Evolutionary conservation across 2,888 invertebrate species (phyloP).

Genomic region (Muschampia staudingeri): DNA sequence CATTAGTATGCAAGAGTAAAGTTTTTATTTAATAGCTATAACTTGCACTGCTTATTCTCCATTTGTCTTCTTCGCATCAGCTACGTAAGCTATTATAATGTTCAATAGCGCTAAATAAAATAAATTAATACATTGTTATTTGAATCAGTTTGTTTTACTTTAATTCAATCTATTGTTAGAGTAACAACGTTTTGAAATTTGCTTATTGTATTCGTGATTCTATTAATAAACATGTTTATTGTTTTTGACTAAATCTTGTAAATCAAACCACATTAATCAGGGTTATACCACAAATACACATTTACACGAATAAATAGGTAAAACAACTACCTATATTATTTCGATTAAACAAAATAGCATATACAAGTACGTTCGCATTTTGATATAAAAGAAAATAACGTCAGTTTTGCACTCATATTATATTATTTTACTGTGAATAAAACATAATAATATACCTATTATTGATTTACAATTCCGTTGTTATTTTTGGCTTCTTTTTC

Average conservation of each 20-base stretch:
- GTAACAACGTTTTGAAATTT: constrained; percentile 52
- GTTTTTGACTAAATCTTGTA: constrained; percentile 8
- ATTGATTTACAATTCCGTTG: background rate
- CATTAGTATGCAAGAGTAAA: constrained; percentile 90
- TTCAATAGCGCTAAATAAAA: constrained; percentile 75
- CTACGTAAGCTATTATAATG: constrained; percentile 79
- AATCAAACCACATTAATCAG: constrained; percentile 24
- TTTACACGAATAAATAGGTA: too few relatives aligned
- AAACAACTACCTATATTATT: background rate
- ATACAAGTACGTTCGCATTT: too few relatives aligned
- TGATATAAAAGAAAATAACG: too few relatives aligned
- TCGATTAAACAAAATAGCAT: background rate
- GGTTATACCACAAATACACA: background rate
- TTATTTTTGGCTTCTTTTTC: too few relatives aligned
- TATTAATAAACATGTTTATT: background rate
- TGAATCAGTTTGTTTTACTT: constrained; percentile 70
- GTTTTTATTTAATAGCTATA: constrained; percentile 88
- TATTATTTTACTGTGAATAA: too few relatives aligned
- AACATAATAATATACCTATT: too few relatives aligned
- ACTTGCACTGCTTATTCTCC: constrained; percentile 87
- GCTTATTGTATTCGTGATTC: constrained; percentile 55
- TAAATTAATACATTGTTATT: constrained; percentile 64
- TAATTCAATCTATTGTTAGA: constrained; percentile 68
- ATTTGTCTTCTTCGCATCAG: constrained; percentile 85
- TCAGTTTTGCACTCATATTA: too few relatives aligned